phyloP scores from a whole-genome alignment of 2,113 vertebrate species.

The Limnothrissa miodon region DNA sequence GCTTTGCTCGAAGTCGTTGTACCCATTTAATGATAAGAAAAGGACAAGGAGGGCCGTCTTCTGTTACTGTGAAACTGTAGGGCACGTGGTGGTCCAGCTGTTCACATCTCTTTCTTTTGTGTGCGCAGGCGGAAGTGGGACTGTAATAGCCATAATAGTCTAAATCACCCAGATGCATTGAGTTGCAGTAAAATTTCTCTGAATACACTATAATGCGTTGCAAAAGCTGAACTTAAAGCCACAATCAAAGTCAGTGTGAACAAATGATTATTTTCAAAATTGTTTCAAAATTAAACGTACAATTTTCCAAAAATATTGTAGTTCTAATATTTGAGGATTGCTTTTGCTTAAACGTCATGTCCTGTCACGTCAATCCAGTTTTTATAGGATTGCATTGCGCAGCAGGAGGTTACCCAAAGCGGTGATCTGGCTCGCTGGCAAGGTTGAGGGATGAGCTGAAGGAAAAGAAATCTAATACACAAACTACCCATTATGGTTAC shows the following conservation, averaged over 20 bases:
- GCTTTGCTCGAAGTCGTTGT: too few relatives aligned
- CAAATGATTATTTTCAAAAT: background rate
- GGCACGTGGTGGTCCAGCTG: background rate
- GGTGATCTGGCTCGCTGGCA: background rate
- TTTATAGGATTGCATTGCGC: too few relatives aligned
- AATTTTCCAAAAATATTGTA: background rate
- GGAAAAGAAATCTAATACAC: background rate
- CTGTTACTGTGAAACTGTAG: background rate
- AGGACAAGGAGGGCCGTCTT: background rate
- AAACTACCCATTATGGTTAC: background rate
- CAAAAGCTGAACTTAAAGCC: background rate
- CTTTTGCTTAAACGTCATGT: background rate
- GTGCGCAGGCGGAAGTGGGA: background rate
- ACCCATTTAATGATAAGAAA: too few relatives aligned
- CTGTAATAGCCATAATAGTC: background rate
- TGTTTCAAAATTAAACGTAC: background rate
- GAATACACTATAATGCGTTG: background rate
- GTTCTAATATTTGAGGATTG: too few relatives aligned
- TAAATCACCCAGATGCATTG: background rate
- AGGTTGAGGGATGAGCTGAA: background rate
- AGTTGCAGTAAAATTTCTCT: too few relatives aligned
- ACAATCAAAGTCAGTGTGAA: background rate
- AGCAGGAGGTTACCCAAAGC: background rate
- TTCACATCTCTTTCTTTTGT: constrained; percentile 1
- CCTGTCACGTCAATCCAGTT: background rate